Evolutionary conservation across 2,888 invertebrate genomes (phyloP), one percentile per base, ranked within the genome.

Genomic region (Synanthedon myopaeformis): DNA sequence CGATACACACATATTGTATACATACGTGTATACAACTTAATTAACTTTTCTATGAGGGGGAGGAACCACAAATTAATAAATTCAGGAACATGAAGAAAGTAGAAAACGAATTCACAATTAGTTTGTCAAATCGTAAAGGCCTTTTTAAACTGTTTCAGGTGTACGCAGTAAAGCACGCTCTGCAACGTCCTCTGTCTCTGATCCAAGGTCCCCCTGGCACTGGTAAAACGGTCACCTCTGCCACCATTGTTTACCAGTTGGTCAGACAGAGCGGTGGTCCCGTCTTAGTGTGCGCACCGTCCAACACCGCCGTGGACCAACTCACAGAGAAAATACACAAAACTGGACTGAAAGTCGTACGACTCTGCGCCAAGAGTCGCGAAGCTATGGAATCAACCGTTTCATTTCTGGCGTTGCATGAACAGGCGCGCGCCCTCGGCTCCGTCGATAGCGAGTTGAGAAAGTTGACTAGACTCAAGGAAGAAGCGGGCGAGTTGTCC

Each of bases 281-380:
- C 0, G 98, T 99, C 0, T 89, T 99, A 2, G 99, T 99, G 0
- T 99, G 99, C 76, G 99, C 99, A 0, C 99, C 99, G 0, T 98
- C 97, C 57, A 99, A 99, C 81, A 99, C 99, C 1, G 99, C 99
- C 23, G 99, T 99, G 0, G 99, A 99, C 80, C 99, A 99, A 71
- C 89, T 99, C 14, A 99, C 99, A 0, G 99, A 99, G 79, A 99
- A 99, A 81, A 99, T 99, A 54, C 99, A 99, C 79, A 91, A 94
- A 61, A 99, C 99, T 5, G 99, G 98, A 51, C 89, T 99, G 48
- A 99, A 98, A 82, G 90, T 90, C 4, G 97, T 99, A 3, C 90
- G 99, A 0, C 90, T 99, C 10, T 99, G 98, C 82, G 99, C 99
- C 41, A 99, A 99, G 79, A 97, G 97, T 0, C 91, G 99, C 41